Base-by-base conservation (phyloP, 2,797 vertebrate species). In the Sandelia bainsii region DNA sequence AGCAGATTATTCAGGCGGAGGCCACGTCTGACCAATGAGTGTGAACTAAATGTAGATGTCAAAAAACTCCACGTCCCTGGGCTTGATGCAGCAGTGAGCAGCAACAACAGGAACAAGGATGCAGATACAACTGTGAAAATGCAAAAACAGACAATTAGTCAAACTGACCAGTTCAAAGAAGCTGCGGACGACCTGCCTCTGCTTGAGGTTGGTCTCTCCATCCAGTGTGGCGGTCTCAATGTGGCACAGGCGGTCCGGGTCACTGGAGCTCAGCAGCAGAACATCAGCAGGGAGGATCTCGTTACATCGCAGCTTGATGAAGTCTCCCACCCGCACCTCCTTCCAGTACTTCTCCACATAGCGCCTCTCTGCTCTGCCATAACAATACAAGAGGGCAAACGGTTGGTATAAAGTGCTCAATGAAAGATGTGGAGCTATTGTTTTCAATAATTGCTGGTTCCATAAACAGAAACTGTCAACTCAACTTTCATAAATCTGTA, bases 141-240 rank as follows among this genome's bases (percentile, higher is more conserved):
- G 11, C 39, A 45, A 40, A 37, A 37, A 37, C 34, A 40, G 4
- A 40, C 39, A 44, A 5, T n/a, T 9, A 27, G 1, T 2, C 22
- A 61, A 34, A 51, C 97, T 97, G 93, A 99, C 98, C 87, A 97
- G 94, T 86, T 98, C 97, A 0, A 95, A 93, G 92, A 99, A 98
- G 89, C 96, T 96, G 49, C 96, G 96, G 62, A 98, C 96, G 54
- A 99, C 96, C 91, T 97, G 97, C 69, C 98, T 95, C 90, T 96
- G 96, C 83, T 99, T 99, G 51, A 99, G 94, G 91, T 98, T 99
- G 85, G 97, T 99, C 94, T 99, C 98, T 19, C 98, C 98, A 12
- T 99, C 98, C 93, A 99, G 93, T 25, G 97, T 99, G 90, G 98
- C 97, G 0, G 98, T 99, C 94, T 99, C 98, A 5, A 99, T 97